Evolutionary conservation across 2,888 invertebrate species (phyloP), one percentile per base, ranked within the genome.

Genomic region (Agriopis marginaria): DNA sequence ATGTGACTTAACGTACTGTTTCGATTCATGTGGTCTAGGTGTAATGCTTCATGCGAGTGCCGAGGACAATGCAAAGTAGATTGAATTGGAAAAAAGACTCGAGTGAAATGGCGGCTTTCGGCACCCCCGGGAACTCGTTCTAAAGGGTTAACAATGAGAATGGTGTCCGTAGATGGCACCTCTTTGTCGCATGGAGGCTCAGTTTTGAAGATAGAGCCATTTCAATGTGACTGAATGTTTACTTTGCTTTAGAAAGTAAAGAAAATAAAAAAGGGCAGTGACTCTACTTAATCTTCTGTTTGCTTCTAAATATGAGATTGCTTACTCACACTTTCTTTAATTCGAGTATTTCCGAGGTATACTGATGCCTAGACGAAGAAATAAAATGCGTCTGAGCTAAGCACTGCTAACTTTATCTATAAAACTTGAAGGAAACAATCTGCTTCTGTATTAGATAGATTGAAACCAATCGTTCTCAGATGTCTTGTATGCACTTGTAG

Each of bases 11-110:
- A 23, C n/a, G 59, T 56, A 68, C 66, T 63, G 70, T 42, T 44
- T 32, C 23, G 3, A 53, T 59, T 50, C 32, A 40, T 59, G 32
- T 58, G 44, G 82, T 82, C 87, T 89, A 93, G 92, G 92, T 92
- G 92, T 93, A 92, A 93, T 92, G 91, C 90, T 87, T 93, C 93
- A 93, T 93, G 89, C 89, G 93, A 91, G 90, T 87, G 89, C 85
- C 88, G 91, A 83, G 87, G 87, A 91, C 93, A 92, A 94, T 94
- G 93, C 92, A 93, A 94, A 94, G 93, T 93, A 93, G 92, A 94
- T 93, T 93, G 94, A 92, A 93, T 94, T 92, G 93, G 89, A 91
- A 93, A 92, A 93, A 92, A 92, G 90, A 90, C 87, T 90, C 84
- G 82, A 90, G 84, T 80, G 80, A 84, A 90, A 91, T 90, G 80